phyloP scores from a whole-genome alignment of 2,888 invertebrate genomes.

The Drosophila kanekoi region DNA sequence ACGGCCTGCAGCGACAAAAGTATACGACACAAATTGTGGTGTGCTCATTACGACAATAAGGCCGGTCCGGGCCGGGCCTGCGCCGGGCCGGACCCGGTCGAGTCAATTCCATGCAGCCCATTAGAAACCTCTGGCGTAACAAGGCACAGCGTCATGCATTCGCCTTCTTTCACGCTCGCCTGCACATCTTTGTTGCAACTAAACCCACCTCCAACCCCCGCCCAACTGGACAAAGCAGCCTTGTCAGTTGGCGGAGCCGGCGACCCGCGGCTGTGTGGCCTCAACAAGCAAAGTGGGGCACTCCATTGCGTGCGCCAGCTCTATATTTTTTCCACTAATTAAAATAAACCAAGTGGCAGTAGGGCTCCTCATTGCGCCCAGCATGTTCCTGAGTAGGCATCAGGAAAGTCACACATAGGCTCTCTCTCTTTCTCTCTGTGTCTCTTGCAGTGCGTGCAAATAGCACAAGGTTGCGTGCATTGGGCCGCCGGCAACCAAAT shows the following conservation, averaged over 20 bases:
- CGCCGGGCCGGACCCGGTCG: conserved; percentile 18
- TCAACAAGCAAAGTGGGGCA: conserved; percentile 67
- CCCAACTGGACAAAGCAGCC: conserved; percentile 55
- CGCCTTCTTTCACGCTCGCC: conserved; percentile 66
- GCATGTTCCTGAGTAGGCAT: conserved; percentile 34
- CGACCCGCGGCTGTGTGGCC: conserved; percentile 71
- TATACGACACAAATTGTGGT: conserved; percentile 77
- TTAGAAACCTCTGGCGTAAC: conserved; percentile 47
- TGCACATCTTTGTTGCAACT: conserved; percentile 66
- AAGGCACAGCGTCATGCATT: conserved; percentile 53
- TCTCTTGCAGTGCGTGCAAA: conserved; percentile 32
- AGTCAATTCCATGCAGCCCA: conserved; percentile 43
- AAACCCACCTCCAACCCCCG: conserved; percentile 5
- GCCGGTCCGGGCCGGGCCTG: conserved; percentile 1
- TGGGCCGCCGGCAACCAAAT: conserved; percentile 45
- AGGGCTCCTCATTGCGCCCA: conserved; percentile 39
- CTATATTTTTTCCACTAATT: conserved; percentile 77
- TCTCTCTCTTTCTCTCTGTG: background rate
- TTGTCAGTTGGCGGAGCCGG: conserved; percentile 58
- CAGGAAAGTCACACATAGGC: conserved; percentile 57
- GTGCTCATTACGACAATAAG: conserved; percentile 76
- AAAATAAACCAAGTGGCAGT: conserved; percentile 76
- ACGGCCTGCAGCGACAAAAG: conserved; percentile 66
- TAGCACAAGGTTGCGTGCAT: conserved; percentile 67
- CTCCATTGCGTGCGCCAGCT: conserved; percentile 68